Conservation (phyloP, 2,113 vertebrate genomes). For the Oreochromis tanganicae region DNA sequence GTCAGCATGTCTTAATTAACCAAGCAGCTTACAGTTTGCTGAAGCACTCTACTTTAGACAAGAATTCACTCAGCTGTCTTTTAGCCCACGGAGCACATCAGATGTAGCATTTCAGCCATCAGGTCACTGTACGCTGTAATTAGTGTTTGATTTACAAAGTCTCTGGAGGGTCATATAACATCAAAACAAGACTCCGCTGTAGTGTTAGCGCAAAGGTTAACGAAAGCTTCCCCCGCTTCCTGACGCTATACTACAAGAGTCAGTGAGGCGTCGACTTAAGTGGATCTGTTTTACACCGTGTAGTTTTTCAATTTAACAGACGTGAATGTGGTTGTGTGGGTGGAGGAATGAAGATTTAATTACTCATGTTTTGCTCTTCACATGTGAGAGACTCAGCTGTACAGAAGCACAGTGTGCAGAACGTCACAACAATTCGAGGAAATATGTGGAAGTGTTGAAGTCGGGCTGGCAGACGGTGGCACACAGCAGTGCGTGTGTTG, state of each 20-base stretch:
- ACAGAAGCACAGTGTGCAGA: conserved; percentile 2
- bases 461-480: neutral
- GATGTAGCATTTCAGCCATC: conserved; percentile 80
- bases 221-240: neutral
- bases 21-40: conserved; percentile 72
- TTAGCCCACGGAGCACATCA: conserved; percentile 78
- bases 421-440: conserved; percentile 33
- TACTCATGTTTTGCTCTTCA: conserved; percentile 57
- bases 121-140: conserved; percentile 83
- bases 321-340: conserved; percentile 21
- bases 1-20: conserved; percentile 83
- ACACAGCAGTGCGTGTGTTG: neutral
- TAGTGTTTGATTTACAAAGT: conserved; percentile 80
- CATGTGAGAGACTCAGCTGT: conserved; percentile 27
- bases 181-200: conserved; percentile 48
- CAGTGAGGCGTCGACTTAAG: conserved; percentile 32
- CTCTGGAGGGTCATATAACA: conserved; percentile 64
- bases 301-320: conserved; percentile 50
- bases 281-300: conserved; percentile 45
- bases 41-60: conserved; percentile 78
- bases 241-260: neutral
- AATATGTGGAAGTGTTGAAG: neutral
- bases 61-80: conserved; percentile 78
- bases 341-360: conserved; percentile 60
- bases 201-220: neutral